These are phyloP conservation scores for Camelus dromedarius DNA, from an alignment of 2,113 vertebrate species.

Conservation along the genomic window DNA sequence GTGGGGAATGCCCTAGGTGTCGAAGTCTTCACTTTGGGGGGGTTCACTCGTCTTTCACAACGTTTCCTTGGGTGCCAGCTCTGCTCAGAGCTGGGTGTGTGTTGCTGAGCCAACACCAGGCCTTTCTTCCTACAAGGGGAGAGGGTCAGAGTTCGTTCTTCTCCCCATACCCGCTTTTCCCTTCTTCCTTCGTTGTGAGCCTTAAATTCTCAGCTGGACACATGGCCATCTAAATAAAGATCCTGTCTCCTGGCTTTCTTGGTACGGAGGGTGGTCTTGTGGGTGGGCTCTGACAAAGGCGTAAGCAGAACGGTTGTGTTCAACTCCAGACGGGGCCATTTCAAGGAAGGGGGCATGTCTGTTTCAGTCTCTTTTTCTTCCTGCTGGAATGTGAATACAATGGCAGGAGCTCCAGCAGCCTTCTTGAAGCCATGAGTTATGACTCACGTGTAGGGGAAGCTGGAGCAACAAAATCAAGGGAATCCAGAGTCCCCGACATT, in stretches of 20 bases:
- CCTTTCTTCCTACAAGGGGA: background rate
- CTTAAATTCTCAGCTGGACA: background rate
- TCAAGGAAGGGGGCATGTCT: background rate
- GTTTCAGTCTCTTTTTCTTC: background rate
- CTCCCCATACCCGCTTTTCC: too few species aligned
- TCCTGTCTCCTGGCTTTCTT: background rate
- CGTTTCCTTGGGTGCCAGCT: accelerated
- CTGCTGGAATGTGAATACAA: background rate
- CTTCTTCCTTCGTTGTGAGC: background rate
- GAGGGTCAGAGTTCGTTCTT: background rate
- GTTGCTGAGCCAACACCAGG: too few species aligned
- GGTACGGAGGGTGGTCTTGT: background rate
- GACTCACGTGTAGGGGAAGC: accelerated
- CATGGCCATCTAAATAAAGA: background rate
- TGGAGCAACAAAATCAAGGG: accelerated
- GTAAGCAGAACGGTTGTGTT: background rate
- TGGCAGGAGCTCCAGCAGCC: background rate
- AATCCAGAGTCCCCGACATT: background rate
- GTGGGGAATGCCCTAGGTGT: accelerated
- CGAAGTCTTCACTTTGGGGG: accelerated
- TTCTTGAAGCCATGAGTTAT: background rate
- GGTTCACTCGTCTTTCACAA: background rate
- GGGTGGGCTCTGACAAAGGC: background rate
- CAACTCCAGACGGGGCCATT: background rate
- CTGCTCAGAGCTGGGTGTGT: accelerated